Percentiles rank a stretch among this genome's conserved stretches.
These are phyloP conservation scores for Bombus polaris DNA, from an alignment of 1,140 invertebrate species.

Conservation along the genomic window DNA sequence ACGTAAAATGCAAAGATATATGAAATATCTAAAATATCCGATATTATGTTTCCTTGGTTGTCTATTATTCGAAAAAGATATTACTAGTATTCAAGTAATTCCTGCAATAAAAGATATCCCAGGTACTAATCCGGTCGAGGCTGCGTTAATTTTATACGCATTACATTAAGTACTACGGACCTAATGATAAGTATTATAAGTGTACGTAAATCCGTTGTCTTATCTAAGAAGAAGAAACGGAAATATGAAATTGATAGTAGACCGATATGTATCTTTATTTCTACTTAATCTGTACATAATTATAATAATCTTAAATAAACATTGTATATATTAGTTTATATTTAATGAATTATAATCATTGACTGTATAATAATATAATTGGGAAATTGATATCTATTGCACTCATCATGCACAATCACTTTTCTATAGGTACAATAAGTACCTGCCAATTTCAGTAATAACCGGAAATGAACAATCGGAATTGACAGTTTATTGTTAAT, in stretches of 20 bases:
- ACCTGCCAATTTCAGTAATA: not conserved
- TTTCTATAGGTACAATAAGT: not conserved
- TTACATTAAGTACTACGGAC: not conserved
- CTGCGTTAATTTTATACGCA: not conserved
- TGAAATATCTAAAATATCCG: too few species aligned
- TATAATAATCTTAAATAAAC: not conserved
- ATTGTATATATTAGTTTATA: not conserved
- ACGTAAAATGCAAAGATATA: too few species aligned
- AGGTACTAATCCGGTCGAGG: not conserved
- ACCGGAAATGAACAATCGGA: not conserved
- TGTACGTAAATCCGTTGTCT: not conserved
- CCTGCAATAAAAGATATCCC: not conserved
- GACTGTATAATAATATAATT: not conserved
- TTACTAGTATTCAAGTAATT: not conserved
- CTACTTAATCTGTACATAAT: not conserved
- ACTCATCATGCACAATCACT: not conserved
- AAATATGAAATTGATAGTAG: not conserved
- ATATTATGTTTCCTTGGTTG: too few species aligned
- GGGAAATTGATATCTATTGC: not conserved
- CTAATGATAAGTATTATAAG: not conserved
- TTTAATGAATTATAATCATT: not conserved
- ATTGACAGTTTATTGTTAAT: constrained; percentile 1
- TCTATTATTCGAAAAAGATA: too few species aligned
- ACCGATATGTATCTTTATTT: not conserved
- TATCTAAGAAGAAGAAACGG: not conserved